Conservation (phyloP, 2,888 invertebrate genomes). For the Nomada ruficornis region DNA sequence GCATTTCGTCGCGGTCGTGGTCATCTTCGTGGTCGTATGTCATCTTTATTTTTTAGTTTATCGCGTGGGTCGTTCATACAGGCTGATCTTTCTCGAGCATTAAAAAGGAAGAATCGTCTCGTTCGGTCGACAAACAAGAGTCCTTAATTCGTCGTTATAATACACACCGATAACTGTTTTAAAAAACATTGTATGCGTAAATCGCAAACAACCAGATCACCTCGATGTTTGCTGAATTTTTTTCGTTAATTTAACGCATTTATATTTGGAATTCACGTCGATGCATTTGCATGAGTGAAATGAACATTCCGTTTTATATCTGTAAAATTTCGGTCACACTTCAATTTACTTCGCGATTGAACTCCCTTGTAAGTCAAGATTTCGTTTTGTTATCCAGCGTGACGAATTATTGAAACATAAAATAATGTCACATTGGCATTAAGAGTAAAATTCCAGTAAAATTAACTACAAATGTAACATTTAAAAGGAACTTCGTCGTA, state of each 20-base stretch:
- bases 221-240: constrained; percentile 1
- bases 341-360: no score
- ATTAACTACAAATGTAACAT: no score
- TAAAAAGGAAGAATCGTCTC: not conserved
- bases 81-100: constrained; percentile 10
- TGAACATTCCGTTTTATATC: no score
- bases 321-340: no score
- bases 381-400: no score
- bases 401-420: no score
- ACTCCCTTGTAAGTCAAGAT: no score
- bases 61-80: constrained; percentile 5
- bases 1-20: not conserved
- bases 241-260: not conserved
- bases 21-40: constrained; percentile 2
- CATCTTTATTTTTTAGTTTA: constrained; percentile 13
- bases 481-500: no score
- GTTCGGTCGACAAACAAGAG: constrained; percentile 30
- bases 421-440: no score
- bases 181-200: not conserved
- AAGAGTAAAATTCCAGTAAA: no score
- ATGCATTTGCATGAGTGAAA: no score
- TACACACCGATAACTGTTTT: constrained; percentile 27
- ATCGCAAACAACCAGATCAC: constrained; percentile 18
- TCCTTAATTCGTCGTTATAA: constrained; percentile 26
- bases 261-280: not conserved